Conservation (phyloP, 2,113 vertebrate genomes). For the Dendropsophus ebraccatus region DNA sequence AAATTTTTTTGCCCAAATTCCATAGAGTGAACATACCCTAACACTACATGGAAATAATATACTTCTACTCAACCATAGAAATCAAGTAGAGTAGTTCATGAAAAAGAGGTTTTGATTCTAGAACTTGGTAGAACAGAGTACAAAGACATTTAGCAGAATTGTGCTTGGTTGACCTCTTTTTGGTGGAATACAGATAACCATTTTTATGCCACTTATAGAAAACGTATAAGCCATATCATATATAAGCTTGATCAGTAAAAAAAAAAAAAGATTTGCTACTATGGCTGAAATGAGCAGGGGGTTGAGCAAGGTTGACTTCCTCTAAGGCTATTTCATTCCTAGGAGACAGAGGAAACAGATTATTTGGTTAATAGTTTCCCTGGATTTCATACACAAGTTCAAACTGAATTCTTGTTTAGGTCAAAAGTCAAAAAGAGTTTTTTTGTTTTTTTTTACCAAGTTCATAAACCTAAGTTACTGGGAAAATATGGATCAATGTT, state of each 20-base stretch:
- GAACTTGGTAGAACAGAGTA: too few relatives aligned
- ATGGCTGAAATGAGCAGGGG: too few relatives aligned
- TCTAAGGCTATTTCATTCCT: constrained; percentile 34
- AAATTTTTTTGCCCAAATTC: too few relatives aligned
- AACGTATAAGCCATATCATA: too few relatives aligned
- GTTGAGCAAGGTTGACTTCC: neutral
- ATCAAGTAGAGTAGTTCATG: neutral
- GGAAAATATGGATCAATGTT: constrained; percentile 9
- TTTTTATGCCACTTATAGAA: too few relatives aligned
- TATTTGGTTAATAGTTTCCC: constrained; percentile 41
- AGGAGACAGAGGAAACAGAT: neutral
- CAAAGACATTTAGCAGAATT: too few relatives aligned
- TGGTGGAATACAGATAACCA: neutral
- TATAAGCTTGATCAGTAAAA: neutral
- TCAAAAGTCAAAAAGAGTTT: constrained; percentile 33
- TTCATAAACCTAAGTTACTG: neutral
- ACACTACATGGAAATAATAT: too few relatives aligned
- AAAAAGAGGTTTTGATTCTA: neutral
- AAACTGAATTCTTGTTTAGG: constrained; percentile 39
- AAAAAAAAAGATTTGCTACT: neutral
- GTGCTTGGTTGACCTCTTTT: neutral
- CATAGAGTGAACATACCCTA: too few relatives aligned
- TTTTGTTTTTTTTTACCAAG: constrained; percentile 22
- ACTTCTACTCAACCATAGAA: too few relatives aligned
- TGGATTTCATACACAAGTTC: neutral